These are phyloP conservation scores for Clanis bilineata DNA, from an alignment of 2,888 invertebrate species.

Conservation along the genomic window DNA sequence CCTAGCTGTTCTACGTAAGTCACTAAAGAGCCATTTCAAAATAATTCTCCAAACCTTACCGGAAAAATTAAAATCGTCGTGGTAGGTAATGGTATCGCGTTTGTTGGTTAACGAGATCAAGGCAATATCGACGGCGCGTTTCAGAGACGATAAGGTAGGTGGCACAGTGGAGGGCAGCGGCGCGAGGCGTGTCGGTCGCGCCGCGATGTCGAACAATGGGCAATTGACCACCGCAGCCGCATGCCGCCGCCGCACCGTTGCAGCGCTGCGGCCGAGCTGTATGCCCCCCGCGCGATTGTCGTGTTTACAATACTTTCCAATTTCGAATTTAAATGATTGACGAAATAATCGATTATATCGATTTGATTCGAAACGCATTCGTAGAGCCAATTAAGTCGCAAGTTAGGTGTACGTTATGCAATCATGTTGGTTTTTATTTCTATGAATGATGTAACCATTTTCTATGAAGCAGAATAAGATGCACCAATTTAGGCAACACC, in stretches of 20 bases:
- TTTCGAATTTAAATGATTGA: conserved; percentile 1
- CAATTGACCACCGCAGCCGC: conserved; percentile 62
- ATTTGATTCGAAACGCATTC: neutral
- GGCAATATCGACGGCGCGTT: conserved; percentile 61
- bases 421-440: too few species aligned
- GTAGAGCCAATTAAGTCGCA: neutral
- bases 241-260: conserved; percentile 34
- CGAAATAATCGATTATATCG: conserved; percentile 16
- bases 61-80: conserved; percentile 55
- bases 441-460: too few species aligned
- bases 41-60: conserved; percentile 30
- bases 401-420: neutral
- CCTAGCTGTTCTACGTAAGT: neutral
- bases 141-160: conserved; percentile 68
- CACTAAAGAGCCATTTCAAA: neutral
- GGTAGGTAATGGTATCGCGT: conserved; percentile 64
- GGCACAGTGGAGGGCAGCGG: conserved; percentile 59
- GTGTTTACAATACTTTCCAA: conserved; percentile 6
- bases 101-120: conserved; percentile 73
- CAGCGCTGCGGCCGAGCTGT: conserved; percentile 25
- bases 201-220: conserved; percentile 70
- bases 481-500: too few species aligned
- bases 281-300: conserved; percentile 19
- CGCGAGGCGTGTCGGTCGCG: conserved; percentile 77
- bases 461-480: too few species aligned